Evolutionary conservation across 2,113 vertebrate genomes (phyloP), one percentile per base, ranked within the genome.

Genomic region (Fregata magnificens): DNA sequence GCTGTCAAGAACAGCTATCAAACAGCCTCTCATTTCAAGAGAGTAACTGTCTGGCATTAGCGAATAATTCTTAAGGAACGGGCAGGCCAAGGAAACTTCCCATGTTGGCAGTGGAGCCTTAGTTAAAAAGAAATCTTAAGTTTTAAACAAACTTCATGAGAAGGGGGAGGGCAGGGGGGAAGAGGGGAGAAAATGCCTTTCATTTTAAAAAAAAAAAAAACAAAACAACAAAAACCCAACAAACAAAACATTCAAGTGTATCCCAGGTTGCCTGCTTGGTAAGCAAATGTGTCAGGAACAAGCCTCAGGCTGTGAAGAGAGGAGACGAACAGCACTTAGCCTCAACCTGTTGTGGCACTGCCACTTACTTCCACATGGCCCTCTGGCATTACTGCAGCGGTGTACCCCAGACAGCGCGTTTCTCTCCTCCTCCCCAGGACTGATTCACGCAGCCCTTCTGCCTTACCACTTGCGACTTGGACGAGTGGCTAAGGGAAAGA

Each of bases 321-420:
- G 19, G 17, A 45, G 34, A 18, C 8, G 36, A 80, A 52, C 5
- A 26, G 58, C 31, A 71, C 25, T 2, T 6, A 32, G 16, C 36
- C 55, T 73, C 72, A 49, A 11, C 9, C 20, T 16, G 11, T 10
- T 9, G 16, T 9, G 25, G 69, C 36, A 29, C 67, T 11, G 29
- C 29, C 47, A 13, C n/a, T 42, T 10, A 13, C 59, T 34, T 19
- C 49, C 45, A 12, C 49, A 8, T 0, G 7, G 29, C 24, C 16
- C 58, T 5, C 31, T 4, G 38, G 50, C 40, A 15, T 9, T n/a
- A 5, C 42, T 8, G 21, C 38, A 16, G 34, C 42, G 8, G 1
- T 1, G 26, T 6, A 8, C 22, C 36, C 34, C 28, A 5, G 13
- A 10, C 6, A 10, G 28, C 1, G 1, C 0, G 1, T 26, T n/a